phyloP scores from a whole-genome alignment of 2,113 vertebrate genomes.

The Corythaixoides concolor region DNA sequence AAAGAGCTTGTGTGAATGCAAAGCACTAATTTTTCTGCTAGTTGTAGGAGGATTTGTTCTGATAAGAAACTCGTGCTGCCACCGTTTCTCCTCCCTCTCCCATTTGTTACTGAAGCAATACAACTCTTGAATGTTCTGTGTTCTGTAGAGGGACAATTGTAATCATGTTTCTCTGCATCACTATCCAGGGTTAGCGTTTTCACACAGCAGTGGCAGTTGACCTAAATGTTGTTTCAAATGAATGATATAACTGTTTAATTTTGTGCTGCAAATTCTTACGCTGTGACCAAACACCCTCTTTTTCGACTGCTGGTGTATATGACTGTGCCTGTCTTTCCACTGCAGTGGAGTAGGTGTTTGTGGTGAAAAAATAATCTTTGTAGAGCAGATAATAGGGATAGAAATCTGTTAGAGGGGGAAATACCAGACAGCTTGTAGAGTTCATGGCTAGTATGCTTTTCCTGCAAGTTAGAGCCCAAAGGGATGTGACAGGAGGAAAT shows the following conservation, averaged over 20 bases:
- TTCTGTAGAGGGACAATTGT: background rate
- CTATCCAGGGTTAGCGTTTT: background rate
- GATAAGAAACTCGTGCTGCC: conserved; percentile 39
- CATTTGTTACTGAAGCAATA: background rate
- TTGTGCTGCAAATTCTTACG: rapidly evolving
- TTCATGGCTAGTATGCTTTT: background rate
- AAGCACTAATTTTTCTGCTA: conserved; percentile 28
- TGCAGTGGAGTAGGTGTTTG: background rate
- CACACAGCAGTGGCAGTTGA: background rate
- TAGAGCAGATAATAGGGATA: background rate
- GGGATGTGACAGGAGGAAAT: background rate
- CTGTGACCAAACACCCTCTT: background rate
- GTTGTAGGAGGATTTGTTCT: conserved; percentile 55
- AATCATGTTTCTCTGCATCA: background rate
- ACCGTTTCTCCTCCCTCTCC: background rate
- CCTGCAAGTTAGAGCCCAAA: background rate
- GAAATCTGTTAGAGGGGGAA: background rate
- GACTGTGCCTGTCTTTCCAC: background rate
- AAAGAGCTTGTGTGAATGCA: conserved; percentile 26
- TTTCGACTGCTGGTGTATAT: background rate
- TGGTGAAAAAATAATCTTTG: background rate
- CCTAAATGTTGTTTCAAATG: background rate
- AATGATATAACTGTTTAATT: background rate
- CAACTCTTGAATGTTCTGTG: background rate
- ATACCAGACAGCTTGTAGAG: background rate